Evolutionary conservation across 1,140 invertebrate genomes (phyloP), one percentile per base, ranked within the genome.

Genomic region (Copidosoma floridanum): DNA sequence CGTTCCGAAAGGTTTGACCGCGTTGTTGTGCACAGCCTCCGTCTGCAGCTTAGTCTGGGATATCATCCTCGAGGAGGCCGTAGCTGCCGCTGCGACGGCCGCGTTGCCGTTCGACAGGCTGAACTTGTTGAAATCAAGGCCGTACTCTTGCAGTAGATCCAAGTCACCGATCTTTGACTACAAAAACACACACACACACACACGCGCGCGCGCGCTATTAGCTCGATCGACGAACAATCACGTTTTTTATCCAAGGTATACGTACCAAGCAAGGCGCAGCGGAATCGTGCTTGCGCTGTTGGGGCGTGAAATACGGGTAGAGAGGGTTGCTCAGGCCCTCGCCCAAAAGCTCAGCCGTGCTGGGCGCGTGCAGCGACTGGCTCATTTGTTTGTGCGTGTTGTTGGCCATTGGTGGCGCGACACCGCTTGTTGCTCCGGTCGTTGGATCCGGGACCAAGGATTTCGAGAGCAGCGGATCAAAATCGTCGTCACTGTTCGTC

Each of bases 291-390:
- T 65, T 37, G 50, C 61, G 10, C 43, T 67, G 26, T 59, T 79
- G 68, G 11, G 83, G 82, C 26, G 79, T 73, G 64, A 83, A 85
- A 61, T 85, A 85, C 0, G 84, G 82, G 65, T 86, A 86, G 2
- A 86, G 66, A 0, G 85, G 85, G 67, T 86, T 86, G 56, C 77
- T 82, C n/a, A 85, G 73, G 48, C 78, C 81, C 52, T 82, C 74
- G 20, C 72, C 67, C 72, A 78, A 76, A n/a, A n/a, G n/a, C n/a
- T n/a, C n/a, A n/a, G n/a, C n/a, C n/a, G n/a, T n/a, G 59, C 81
- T 68, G 7, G 75, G 81, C 60, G 68, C 74, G 71, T 69, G 71
- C 64, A 68, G 69, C 56, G 77, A 83, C 64, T 69, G 82, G 65
- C 64, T 79, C 80, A 69, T 83, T 61, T 78, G 71, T 38, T 75